Evolutionary conservation across 2,113 vertebrate genomes (phyloP).

Genomic region (Corythaeola cristata): DNA sequence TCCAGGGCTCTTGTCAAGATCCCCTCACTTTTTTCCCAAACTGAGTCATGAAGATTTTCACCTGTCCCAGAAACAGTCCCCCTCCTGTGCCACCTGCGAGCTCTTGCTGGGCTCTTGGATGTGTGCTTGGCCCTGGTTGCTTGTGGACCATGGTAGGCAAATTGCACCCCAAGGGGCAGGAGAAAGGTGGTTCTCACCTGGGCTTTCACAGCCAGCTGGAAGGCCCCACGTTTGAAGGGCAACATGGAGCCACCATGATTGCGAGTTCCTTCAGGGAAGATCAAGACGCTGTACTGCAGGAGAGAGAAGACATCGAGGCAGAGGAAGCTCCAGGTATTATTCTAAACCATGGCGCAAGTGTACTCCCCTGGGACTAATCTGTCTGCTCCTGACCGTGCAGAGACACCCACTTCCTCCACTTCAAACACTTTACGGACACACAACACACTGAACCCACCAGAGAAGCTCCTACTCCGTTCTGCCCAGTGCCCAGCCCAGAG

Average conservation of each 20-base stretch:
- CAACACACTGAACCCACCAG: neutral
- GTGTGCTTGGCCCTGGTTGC: neutral
- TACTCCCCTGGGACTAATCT: neutral
- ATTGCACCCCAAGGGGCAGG: fast-evolving
- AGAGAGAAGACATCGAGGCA: neutral
- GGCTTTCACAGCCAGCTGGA: constrained; percentile 80
- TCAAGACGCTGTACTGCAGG: constrained; percentile 72
- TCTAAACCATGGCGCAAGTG: neutral
- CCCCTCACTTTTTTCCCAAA: neutral
- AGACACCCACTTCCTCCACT: neutral
- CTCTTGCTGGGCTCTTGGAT: neutral
- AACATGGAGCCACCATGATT: constrained; percentile 76
- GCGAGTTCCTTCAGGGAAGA: constrained; percentile 81
- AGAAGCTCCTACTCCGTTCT: neutral
- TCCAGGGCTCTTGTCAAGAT: neutral
- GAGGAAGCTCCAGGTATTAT: neutral
- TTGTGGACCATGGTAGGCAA: neutral
- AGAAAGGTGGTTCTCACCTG: constrained; percentile 69
- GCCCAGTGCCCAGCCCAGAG: neutral
- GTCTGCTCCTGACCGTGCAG: neutral
- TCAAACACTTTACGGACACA: neutral
- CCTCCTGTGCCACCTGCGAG: neutral
- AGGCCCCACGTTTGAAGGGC: constrained; percentile 81
- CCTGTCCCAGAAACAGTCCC: neutral
- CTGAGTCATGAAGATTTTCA: neutral